These are phyloP conservation scores for Carterocephalus palaemon DNA, from an alignment of 2,888 invertebrate genomes.

Conservation along the genomic window DNA sequence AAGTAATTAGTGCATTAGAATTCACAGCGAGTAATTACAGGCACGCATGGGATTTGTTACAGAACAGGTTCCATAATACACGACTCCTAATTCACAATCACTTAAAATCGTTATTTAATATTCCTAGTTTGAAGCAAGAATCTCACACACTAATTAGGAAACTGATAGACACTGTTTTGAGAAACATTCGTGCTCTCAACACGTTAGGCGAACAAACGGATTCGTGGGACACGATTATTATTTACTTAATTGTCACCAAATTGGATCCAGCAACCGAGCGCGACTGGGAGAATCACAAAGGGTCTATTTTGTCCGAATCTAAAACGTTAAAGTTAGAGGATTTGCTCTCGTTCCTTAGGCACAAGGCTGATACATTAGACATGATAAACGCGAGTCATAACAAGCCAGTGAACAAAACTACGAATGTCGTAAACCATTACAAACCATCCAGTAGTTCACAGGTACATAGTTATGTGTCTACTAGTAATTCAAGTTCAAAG, in stretches of 20 bases:
- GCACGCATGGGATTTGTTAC: constrained; percentile 28
- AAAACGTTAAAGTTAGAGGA: constrained; percentile 15
- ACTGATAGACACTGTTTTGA: constrained; percentile 26
- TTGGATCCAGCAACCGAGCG: constrained; percentile 24
- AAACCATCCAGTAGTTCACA: neutral
- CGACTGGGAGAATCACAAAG: constrained; percentile 27
- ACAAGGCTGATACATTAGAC: constrained; percentile 20
- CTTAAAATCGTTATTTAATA: constrained; percentile 27
- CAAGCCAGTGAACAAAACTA: neutral
- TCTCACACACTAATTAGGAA: constrained; percentile 24
- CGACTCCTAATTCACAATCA: constrained; percentile 29
- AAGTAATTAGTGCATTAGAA: constrained; percentile 27
- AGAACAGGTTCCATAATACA: constrained; percentile 27
- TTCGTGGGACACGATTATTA: constrained; percentile 27
- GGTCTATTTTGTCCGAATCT: neutral
- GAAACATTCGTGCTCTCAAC: constrained; percentile 29
- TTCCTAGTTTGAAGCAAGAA: constrained; percentile 24
- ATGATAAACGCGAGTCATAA: constrained; percentile 9
- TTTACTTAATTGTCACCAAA: constrained; percentile 27
- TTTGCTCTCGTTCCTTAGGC: constrained; percentile 16
- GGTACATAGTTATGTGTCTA: constrained; percentile 2
- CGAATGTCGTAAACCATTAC: neutral
- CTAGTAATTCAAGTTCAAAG: neutral
- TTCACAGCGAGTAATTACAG: constrained; percentile 27
- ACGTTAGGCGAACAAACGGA: constrained; percentile 26